Evolutionary conservation across 2,113 vertebrate genomes (phyloP).

Genomic region (Plecturocebus donacophilus): DNA sequence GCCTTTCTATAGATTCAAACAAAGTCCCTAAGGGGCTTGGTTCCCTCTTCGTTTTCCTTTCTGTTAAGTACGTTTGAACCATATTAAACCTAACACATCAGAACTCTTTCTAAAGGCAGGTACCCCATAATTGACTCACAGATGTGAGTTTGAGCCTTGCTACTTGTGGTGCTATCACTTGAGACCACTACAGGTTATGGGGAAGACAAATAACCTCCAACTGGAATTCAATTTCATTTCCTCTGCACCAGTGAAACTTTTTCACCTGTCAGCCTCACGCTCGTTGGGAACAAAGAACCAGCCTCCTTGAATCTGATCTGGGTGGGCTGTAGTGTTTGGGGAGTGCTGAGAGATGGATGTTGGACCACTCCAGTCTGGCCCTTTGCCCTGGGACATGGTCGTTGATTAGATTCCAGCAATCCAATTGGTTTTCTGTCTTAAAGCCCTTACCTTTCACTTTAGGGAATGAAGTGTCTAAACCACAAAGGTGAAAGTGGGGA

Average conservation of each 20-base stretch:
- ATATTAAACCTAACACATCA: conserved; percentile 64
- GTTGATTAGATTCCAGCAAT: conserved; percentile 72
- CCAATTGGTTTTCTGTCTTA: conserved; percentile 76
- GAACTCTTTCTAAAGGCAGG: conserved; percentile 37
- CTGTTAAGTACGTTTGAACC: conserved; percentile 59
- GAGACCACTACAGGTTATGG: conserved; percentile 25
- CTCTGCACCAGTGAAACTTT: conserved; percentile 38
- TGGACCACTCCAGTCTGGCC: conserved; percentile 34
- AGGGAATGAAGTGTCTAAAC: conserved; percentile 69
- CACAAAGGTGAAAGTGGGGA: not conserved
- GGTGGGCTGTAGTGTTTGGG: not conserved
- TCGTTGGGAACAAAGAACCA: conserved; percentile 38
- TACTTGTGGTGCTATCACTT: not conserved
- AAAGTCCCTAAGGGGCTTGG: conserved; percentile 57
- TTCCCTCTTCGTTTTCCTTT: conserved; percentile 59
- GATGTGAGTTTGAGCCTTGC: conserved; percentile 22
- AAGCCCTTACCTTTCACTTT: conserved; percentile 76
- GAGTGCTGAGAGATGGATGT: conserved; percentile 44
- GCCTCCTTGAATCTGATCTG: conserved; percentile 42
- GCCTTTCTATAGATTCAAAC: conserved; percentile 68
- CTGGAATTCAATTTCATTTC: conserved; percentile 68
- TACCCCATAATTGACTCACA: conserved; percentile 68
- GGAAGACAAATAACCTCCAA: conserved; percentile 68
- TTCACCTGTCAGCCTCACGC: conserved; percentile 18
- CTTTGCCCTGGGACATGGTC: conserved; percentile 49